These are phyloP conservation scores for Solenodon paradoxus DNA, from an alignment of 2,113 vertebrate species.

Conservation along the genomic window DNA sequence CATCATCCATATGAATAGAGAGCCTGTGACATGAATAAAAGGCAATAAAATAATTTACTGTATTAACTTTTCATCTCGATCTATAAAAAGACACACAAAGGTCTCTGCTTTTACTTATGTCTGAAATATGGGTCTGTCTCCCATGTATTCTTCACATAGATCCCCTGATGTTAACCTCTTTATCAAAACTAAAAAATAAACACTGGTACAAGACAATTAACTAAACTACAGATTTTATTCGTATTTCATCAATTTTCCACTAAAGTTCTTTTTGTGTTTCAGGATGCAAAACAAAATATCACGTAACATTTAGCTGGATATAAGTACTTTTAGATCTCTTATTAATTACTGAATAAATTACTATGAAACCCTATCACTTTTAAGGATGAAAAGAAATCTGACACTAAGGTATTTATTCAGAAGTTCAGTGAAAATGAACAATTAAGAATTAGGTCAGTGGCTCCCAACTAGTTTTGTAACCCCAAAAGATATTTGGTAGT, in stretches of 20 bases:
- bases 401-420: not conserved
- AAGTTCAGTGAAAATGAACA: not conserved
- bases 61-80: not conserved
- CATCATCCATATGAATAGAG: constrained; percentile 99
- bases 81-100: not conserved
- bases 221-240: not conserved
- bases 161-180: not conserved
- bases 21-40: constrained; percentile 82
- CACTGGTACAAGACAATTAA: not conserved
- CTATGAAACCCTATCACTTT: not conserved
- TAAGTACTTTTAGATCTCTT: not conserved
- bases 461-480: not conserved
- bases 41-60: not conserved
- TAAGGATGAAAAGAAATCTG: not conserved
- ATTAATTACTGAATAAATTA: not conserved
- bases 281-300: not conserved
- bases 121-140: not conserved
- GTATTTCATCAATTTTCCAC: not conserved
- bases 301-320: not conserved
- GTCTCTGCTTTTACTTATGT: not conserved
- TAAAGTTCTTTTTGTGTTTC: not conserved
- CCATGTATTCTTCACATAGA: not conserved
- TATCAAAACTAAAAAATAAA: not conserved
- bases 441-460: not conserved
- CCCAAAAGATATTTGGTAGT: not conserved